A percentile compares a stretch with the other conserved stretches of the same genome.
phyloP scores from a whole-genome alignment of 2,113 vertebrate genomes.

The Oceanites oceanicus region DNA sequence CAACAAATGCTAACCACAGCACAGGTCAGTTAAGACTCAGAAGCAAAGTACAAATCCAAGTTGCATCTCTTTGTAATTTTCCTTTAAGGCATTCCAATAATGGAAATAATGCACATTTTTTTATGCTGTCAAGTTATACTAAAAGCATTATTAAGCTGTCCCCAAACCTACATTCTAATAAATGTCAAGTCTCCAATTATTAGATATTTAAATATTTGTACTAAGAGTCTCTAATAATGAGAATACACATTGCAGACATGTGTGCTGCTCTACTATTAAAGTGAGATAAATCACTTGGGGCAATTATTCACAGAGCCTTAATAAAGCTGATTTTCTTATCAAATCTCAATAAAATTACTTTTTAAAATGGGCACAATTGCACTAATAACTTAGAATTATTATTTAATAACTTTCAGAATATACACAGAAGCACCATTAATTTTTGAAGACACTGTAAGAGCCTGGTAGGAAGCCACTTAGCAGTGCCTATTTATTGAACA shows the following conservation, averaged over 20 bases:
- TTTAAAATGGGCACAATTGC: background rate
- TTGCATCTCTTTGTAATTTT: background rate
- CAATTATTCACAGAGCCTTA: conserved; percentile 29
- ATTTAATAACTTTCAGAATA: background rate
- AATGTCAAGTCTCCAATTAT: conserved; percentile 22
- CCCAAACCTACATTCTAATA: background rate
- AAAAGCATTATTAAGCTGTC: conserved; percentile 3
- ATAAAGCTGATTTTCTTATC: conserved; percentile 32
- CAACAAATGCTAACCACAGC: background rate
- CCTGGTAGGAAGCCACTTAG: background rate
- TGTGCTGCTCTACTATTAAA: background rate
- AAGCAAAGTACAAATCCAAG: background rate
- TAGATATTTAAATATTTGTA: conserved; percentile 61
- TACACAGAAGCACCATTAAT: background rate
- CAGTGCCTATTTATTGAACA: background rate
- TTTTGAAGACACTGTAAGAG: background rate
- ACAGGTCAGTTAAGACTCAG: background rate
- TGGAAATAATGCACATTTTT: background rate
- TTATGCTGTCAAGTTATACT: background rate
- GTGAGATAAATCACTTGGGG: conserved; percentile 32
- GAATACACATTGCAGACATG: background rate
- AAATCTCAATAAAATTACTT: background rate
- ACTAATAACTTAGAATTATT: background rate
- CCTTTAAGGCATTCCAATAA: background rate
- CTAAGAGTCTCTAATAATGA: conserved; percentile 22